Evolutionary conservation across 2,888 invertebrate genomes (phyloP).

Genomic region (Phortica magna): DNA sequence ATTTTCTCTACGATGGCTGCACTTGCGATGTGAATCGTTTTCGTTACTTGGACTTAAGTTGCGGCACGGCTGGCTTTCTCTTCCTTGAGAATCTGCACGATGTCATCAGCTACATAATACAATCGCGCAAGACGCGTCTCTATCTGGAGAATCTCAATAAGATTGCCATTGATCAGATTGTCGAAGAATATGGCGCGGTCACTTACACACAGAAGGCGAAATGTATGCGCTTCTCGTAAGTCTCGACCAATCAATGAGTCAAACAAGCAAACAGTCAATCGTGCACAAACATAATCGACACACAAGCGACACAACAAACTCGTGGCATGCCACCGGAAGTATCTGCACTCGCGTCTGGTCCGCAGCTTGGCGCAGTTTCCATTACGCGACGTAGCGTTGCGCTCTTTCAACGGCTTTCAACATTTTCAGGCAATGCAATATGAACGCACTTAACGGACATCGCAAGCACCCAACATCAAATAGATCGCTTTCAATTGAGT

Average conservation of each 20-base stretch:
- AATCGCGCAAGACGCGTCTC: slow-evolving; percentile 62
- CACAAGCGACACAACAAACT: too few relatives aligned
- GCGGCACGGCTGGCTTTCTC: slow-evolving; percentile 71
- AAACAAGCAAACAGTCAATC: too few relatives aligned
- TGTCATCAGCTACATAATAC: slow-evolving; percentile 65
- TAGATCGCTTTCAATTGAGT: too few relatives aligned
- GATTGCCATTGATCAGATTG: slow-evolving; percentile 64
- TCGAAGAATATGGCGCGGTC: slow-evolving; percentile 56
- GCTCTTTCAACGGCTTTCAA: neutral
- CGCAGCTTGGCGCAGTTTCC: neutral
- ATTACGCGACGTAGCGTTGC: neutral
- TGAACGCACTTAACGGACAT: too few relatives aligned
- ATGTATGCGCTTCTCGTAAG: slow-evolving; percentile 24
- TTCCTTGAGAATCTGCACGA: slow-evolving; percentile 66
- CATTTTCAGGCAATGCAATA: neutral
- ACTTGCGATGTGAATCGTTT: slow-evolving; percentile 74
- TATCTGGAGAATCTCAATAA: slow-evolving; percentile 65
- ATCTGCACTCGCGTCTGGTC: neutral
- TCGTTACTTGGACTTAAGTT: slow-evolving; percentile 68
- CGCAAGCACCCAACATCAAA: too few relatives aligned
- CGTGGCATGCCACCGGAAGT: neutral
- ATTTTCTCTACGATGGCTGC: slow-evolving; percentile 74
- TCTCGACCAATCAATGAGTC: neutral
- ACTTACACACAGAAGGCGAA: slow-evolving; percentile 18
- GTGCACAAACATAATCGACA: too few relatives aligned